Percentiles rank a stretch among this genome's conserved stretches.
Conservation (phyloP, 2,113 vertebrate genomes). For the Nesogale talazaci region DNA sequence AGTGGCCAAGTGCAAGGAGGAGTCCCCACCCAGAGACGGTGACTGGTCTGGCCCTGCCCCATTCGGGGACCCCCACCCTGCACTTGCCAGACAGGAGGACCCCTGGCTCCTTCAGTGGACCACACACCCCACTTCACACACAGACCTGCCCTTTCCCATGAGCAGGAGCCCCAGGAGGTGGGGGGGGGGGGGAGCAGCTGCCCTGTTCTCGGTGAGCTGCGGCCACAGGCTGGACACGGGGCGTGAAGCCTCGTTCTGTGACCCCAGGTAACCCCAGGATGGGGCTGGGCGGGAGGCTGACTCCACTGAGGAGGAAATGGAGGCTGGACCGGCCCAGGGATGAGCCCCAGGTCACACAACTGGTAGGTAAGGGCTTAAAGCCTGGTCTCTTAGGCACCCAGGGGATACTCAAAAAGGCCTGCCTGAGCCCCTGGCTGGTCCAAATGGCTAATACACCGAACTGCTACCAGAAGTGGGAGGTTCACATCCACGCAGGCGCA, state of each 20-base stretch:
- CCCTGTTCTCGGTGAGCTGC: background rate
- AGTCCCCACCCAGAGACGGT: background rate
- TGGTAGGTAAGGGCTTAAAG: background rate
- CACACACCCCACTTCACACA: background rate
- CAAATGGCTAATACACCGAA: background rate
- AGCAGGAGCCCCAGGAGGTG: background rate
- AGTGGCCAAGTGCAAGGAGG: background rate
- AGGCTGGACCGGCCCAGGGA: background rate
- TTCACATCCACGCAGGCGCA: background rate
- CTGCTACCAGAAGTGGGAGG: background rate
- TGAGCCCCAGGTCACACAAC: background rate
- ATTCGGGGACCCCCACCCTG: background rate
- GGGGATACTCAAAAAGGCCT: background rate
- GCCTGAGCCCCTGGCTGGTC: background rate
- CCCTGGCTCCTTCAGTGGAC: background rate
- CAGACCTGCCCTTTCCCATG: background rate
- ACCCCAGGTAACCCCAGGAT: background rate
- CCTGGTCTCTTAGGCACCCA: background rate
- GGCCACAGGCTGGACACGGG: background rate
- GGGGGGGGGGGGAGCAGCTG: constrained; percentile 53
- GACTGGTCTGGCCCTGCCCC: background rate
- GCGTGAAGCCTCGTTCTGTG: constrained; percentile 43
- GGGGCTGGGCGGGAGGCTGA: background rate
- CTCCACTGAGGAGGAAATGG: background rate
- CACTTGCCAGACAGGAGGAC: background rate